Base-by-base conservation (phyloP, 1,140 invertebrate genomes). In the Holotrichia oblita region DNA sequence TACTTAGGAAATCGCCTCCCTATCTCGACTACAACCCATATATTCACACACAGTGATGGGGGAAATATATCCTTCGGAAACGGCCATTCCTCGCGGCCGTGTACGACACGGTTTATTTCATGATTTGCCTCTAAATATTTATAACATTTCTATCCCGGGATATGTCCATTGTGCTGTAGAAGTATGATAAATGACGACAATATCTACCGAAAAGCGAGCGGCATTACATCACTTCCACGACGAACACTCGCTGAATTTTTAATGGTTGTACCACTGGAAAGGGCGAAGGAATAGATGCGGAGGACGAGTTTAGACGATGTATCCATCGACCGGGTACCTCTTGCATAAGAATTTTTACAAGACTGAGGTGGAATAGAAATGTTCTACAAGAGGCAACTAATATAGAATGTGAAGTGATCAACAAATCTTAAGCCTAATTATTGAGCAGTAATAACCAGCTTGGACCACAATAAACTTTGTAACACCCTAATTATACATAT, bases 111-210 rank as follows among this genome's bases (percentile, higher is more conserved):
- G 76, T 61, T 79, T 79, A 81, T 81, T 81, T 81, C 80, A 81
- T 81, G 80, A 81, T 79, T 81, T 81, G 72, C 78, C 80, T 81
- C 80, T 81, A 81, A 81, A 81, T 81, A 81, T 81, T 81, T 81
- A 81, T 81, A 81, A 81, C 73, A 73, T 79, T 81, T 81, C 80
- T 81, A 81, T 78, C 78, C 74, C 77, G 41, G 78, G 80, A 79
- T 78, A 79, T 78, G 80, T 74, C 76, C 78, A 79, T 79, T 73
- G 75, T 79, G 78, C 77, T 74, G 61, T n/a, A n/a, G 73, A 79
- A 79, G 78, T 79, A 79, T 81, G 80, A 81, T 81, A 81, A 81
- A 81, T 77, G 80, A 72, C 73, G 75, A 77, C 78, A 79, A 79
- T 81, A 79, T 81, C 80, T 79, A 79, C 69, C 78, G 41, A 72